These are phyloP conservation scores for Ornithoptera alexandrae DNA, from an alignment of 2,888 invertebrate species.

Conservation along the genomic window DNA sequence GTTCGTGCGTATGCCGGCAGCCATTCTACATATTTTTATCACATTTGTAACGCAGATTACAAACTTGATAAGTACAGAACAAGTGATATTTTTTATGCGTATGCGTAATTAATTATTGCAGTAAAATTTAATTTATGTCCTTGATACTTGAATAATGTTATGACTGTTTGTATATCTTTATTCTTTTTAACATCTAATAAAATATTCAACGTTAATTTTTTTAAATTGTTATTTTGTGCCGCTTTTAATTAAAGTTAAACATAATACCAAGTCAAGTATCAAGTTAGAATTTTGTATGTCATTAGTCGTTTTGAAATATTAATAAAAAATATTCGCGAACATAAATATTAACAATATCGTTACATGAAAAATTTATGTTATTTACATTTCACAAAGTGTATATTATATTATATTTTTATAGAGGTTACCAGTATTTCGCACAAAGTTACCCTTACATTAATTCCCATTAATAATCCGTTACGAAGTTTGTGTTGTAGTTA, in stretches of 20 bases:
- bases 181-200: not conserved
- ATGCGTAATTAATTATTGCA: not conserved
- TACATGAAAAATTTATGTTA: not conserved
- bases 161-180: too few relatives aligned
- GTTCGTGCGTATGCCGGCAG: constrained; percentile 30
- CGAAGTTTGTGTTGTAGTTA: constrained; percentile 9
- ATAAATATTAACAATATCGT: not conserved
- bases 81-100: constrained; percentile 12
- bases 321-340: too few relatives aligned
- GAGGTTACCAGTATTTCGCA: constrained; percentile 5
- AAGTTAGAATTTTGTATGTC: too few relatives aligned
- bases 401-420: constrained; percentile 7
- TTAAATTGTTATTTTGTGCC: not conserved
- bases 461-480: constrained; percentile 12
- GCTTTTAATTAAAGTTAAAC: too few relatives aligned
- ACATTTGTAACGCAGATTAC: constrained; percentile 29
- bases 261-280: too few relatives aligned
- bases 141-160: too few relatives aligned
- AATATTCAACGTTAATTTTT: not conserved
- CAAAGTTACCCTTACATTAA: constrained; percentile 14
- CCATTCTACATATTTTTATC: constrained; percentile 26
- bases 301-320: too few relatives aligned
- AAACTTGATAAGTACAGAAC: constrained; percentile 24
- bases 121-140: too few relatives aligned
- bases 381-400: not conserved